Base-by-base conservation (phyloP, 2,888 invertebrate genomes). In the Habroteleia sp. region DNA sequence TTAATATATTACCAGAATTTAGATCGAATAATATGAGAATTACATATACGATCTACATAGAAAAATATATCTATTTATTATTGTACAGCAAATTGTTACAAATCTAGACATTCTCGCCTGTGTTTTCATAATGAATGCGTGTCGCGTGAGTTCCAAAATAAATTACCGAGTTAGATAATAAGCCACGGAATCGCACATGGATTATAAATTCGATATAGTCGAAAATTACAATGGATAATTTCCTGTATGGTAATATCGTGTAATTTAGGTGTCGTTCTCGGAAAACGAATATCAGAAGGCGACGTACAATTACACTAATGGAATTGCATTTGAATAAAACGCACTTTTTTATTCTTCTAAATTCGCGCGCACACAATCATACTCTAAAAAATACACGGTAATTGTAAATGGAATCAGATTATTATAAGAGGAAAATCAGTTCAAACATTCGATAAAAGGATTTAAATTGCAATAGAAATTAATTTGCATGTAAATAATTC, bases 141-240 rank as follows among this genome's bases (percentile, higher is more conserved):
- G 42, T 69, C 41, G 31, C 35, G 46, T 35, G 37, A 48, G 27
- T 79, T 81, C 52, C 74, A 54, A 73, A 80, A 80, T 77, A 78
- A 79, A 81, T 81, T 72, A 78, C 76, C 76, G 35, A 74, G 79
- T 79, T 73, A 79, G 77, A 82, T 80, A 82, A 82, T 82, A 80
- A 82, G 81, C 80, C 79, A 62, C 50, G 52, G 42, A 81, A 78
- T 75, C 77, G 77, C 74, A 76, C 66, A 56, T 68, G 75, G 68
- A 76, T 77, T 72, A 68, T 72, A 68, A 76, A 76, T 68, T 63
- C 72, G 50, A 68, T 72, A 46, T 44, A 63, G 68, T 44, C 68
- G 68, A 76, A 72, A 72, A 63, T 76, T 52, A 72, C 72, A 71
- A 76, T 76, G 72, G 63, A 63, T 76, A 72, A 76, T 72, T 72